Conservation (phyloP, 1,140 invertebrate species). For the Gonatopus flavifemur region DNA sequence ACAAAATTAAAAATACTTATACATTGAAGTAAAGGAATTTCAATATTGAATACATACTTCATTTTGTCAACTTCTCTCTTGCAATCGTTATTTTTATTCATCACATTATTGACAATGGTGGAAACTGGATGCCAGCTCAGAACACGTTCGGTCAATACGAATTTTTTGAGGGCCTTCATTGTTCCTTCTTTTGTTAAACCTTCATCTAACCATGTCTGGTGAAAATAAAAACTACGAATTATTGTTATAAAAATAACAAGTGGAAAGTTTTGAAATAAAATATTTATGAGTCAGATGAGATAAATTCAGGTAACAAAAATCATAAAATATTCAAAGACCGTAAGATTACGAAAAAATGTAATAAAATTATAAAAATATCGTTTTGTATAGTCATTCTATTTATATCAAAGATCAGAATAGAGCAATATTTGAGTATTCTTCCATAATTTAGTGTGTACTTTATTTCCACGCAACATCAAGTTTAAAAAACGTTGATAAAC, state of each 20-base stretch:
- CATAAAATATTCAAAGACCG: too few species aligned
- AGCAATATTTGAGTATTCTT: too few species aligned
- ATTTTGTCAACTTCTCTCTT: slow-evolving; percentile 60
- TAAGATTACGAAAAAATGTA: too few species aligned
- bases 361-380: too few species aligned
- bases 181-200: slow-evolving; percentile 51
- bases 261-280: slow-evolving; percentile 9
- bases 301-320: too few species aligned
- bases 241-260: slow-evolving; percentile 1
- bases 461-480: too few species aligned
- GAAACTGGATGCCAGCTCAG: slow-evolving; percentile 73
- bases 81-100: slow-evolving; percentile 70
- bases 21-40: slow-evolving; percentile 9
- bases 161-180: slow-evolving; percentile 23
- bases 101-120: slow-evolving; percentile 71
- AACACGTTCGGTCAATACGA: slow-evolving; percentile 39
- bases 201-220: slow-evolving; percentile 71
- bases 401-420: too few species aligned
- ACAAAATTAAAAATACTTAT: slow-evolving; percentile 21
- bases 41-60: slow-evolving; percentile 29
- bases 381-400: too few species aligned
- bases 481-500: too few species aligned
- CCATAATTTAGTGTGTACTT: too few species aligned
- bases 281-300: slow-evolving; percentile 5
- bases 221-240: slow-evolving; percentile 22